Evolutionary conservation across 1,140 invertebrate species (phyloP).

Genomic region (Drosophila equinoxialis): DNA sequence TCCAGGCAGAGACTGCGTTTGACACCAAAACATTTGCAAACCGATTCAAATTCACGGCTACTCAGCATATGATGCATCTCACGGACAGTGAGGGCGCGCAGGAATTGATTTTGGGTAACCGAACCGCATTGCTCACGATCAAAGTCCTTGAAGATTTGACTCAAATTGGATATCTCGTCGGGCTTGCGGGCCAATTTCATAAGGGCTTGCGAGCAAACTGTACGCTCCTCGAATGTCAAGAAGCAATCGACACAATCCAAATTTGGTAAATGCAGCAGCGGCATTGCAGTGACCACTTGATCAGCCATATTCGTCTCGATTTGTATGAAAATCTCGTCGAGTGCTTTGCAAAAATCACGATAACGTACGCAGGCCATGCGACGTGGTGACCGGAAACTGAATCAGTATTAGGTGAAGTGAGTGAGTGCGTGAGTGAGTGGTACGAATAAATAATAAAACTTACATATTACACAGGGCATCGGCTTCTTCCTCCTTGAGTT

Average conservation of each 20-base stretch:
- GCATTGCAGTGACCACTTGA: conserved; percentile 84
- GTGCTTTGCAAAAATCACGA: conserved; percentile 85
- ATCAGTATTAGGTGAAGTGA: conserved; percentile 3
- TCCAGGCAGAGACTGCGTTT: conserved; percentile 83
- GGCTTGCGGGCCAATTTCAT: conserved; percentile 86
- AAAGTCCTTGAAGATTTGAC: conserved; percentile 85
- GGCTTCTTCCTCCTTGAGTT: conserved; percentile 83
- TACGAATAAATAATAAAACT: background rate
- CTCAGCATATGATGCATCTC: conserved; percentile 85
- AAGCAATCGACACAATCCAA: conserved; percentile 86
- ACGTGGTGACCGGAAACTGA: conserved; percentile 85
- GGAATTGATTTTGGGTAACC: conserved; percentile 85
- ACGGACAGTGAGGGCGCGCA: conserved; percentile 86
- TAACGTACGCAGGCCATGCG: conserved; percentile 86
- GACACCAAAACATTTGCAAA: conserved; percentile 88
- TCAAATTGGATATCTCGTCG: conserved; percentile 86
- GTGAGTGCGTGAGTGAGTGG: background rate
- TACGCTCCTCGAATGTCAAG: conserved; percentile 88
- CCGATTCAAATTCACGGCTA: conserved; percentile 85
- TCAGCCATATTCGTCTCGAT: conserved; percentile 86
- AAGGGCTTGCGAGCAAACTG: conserved; percentile 85
- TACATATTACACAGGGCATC: conserved; percentile 61
- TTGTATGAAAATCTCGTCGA: conserved; percentile 88
- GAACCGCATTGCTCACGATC: conserved; percentile 87
- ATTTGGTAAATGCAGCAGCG: conserved; percentile 86